A percentile compares a stretch with the other conserved stretches of the same genome.
Evolutionary conservation across 2,797 vertebrate species (phyloP).

Genomic region (Luscinia luscinia): DNA sequence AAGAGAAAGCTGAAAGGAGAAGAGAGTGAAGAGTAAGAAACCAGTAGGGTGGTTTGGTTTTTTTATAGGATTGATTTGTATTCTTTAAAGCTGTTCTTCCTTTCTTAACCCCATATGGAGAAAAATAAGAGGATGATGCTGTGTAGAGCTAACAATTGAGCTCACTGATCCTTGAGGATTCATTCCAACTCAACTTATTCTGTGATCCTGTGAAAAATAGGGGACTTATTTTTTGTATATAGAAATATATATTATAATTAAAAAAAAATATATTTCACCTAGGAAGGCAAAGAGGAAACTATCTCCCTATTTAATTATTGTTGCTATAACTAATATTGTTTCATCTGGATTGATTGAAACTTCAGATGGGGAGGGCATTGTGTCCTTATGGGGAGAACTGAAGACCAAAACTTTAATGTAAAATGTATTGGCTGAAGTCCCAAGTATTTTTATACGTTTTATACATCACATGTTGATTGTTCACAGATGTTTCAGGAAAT

Average conservation of each 20-base stretch:
- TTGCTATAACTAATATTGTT: not conserved
- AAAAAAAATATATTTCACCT: not conserved
- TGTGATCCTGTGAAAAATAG: not conserved
- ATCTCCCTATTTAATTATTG: not conserved
- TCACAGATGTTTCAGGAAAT: not conserved
- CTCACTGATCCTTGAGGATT: not conserved
- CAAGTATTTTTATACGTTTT: not conserved
- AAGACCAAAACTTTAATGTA: not conserved
- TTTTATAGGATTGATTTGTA: not conserved
- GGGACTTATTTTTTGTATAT: not conserved
- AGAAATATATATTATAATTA: not conserved
- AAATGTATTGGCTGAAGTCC: not conserved
- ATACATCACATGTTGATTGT: not conserved
- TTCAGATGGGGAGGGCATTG: not conserved
- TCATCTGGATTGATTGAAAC: not conserved
- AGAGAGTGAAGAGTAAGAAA: not conserved
- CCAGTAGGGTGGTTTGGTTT: fast-evolving
- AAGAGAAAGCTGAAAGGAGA: not conserved
- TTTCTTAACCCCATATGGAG: not conserved
- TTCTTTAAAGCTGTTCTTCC: not conserved
- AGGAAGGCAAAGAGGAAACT: not conserved
- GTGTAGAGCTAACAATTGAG: not conserved
- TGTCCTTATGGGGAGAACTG: not conserved
- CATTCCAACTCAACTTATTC: not conserved
- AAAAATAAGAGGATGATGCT: not conserved